Percentiles rank a stretch among this genome's conserved stretches.
These are phyloP conservation scores for Drosophila mettleri DNA, from an alignment of 2,888 invertebrate genomes.

Conservation along the genomic window DNA sequence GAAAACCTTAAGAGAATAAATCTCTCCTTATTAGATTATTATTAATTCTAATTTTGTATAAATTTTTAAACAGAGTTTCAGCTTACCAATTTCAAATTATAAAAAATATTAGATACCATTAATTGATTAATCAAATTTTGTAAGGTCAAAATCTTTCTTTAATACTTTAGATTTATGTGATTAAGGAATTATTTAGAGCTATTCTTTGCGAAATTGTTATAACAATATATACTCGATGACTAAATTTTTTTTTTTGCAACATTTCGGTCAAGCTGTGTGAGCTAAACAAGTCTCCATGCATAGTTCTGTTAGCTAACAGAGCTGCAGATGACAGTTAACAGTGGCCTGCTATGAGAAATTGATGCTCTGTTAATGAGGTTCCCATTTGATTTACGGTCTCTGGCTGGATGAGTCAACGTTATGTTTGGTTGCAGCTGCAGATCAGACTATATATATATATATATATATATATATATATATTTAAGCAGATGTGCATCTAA, in stretches of 20 bases:
- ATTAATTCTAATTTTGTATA: too few species aligned
- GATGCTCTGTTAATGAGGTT: constrained; percentile 20
- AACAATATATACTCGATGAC: constrained; percentile 14
- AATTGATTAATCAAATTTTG: too few species aligned
- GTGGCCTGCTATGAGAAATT: neutral
- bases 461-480: neutral
- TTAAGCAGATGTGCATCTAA: constrained; percentile 41
- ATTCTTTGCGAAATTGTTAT: constrained; percentile 18
- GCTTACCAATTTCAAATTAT: too few species aligned
- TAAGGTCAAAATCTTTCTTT: too few species aligned
- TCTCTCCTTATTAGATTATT: too few species aligned
- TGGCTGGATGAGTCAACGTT: constrained; percentile 30
- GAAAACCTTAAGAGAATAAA: too few species aligned
- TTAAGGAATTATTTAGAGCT: constrained; percentile 3
- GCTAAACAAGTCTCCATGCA: neutral
- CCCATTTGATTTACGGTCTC: constrained; percentile 31
- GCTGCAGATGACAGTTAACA: constrained; percentile 1
- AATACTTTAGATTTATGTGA: too few species aligned
- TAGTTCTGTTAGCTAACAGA: constrained; percentile 40
- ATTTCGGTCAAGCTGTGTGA: constrained; percentile 20
- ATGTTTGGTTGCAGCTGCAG: constrained; percentile 12
- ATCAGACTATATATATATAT: constrained; percentile 19
- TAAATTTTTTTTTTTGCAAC: constrained; percentile 16
- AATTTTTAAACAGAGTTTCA: too few species aligned
- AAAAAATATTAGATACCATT: too few species aligned